A percentile compares a stretch with the other conserved stretches of the same genome.
Conservation (phyloP, 2,888 invertebrate genomes). For the Lochmaea capreae region DNA sequence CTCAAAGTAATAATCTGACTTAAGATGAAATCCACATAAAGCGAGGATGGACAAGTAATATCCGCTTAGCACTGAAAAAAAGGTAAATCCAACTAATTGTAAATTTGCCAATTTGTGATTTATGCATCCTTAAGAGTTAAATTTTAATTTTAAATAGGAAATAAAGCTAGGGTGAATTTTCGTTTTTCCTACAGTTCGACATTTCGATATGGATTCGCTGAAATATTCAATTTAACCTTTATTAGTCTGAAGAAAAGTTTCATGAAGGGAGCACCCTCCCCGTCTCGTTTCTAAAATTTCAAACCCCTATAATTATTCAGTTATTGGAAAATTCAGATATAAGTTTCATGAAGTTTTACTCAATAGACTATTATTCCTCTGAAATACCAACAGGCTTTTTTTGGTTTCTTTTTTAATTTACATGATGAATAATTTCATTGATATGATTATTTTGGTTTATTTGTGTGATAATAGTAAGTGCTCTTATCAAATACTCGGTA, state of each 20-base stretch:
- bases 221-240: constrained; percentile 31
- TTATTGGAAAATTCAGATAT: constrained; percentile 29
- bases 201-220: constrained; percentile 27
- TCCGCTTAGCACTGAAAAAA: constrained; percentile 86
- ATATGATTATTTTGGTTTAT: too few species aligned
- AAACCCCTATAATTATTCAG: constrained; percentile 26
- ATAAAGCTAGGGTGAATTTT: constrained; percentile 25
- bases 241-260: constrained; percentile 29
- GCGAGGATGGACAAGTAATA: constrained; percentile 91
- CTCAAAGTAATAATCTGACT: neutral
- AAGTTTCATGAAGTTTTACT: constrained; percentile 16
- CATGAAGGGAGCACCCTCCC: constrained; percentile 21
- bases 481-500: too few species aligned
- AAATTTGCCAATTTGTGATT: constrained; percentile 22
- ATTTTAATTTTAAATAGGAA: constrained; percentile 32
- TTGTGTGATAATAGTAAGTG: too few species aligned
- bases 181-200: constrained; percentile 18
- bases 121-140: constrained; percentile 21
- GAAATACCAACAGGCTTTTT: neutral
- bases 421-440: too few species aligned
- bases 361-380: neutral
- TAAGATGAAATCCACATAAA: constrained; percentile 87
- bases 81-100: constrained; percentile 69
- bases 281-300: constrained; percentile 13
- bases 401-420: too few species aligned